A percentile compares a stretch with the other conserved stretches of the same genome.
Evolutionary conservation across 1,140 invertebrate genomes (phyloP).

Genomic region (Hypsibius dujardini): DNA sequence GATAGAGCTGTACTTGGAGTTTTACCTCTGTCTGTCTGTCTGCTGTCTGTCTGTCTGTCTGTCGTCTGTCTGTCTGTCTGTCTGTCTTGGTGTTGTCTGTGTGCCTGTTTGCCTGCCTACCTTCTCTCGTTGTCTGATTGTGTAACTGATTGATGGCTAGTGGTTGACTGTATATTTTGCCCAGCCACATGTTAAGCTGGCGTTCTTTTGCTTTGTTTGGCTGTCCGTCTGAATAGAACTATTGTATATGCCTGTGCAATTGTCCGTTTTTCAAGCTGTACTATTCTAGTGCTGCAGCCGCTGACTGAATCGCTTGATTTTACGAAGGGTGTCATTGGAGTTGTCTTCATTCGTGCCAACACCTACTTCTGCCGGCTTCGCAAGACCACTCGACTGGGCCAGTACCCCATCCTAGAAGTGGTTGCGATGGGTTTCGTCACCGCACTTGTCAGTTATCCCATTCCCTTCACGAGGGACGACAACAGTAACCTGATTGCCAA

Average conservation of each 20-base stretch:
- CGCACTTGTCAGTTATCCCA: conserved; percentile 81
- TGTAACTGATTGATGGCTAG: no score
- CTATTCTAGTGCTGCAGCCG: no score
- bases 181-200: neutral
- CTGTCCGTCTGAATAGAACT: no score
- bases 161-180: no score
- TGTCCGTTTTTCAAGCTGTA: no score
- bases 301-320: conserved; percentile 23
- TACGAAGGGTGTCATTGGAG: conserved; percentile 74
- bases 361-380: conserved; percentile 84
- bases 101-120: no score
- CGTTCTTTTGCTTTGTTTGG: neutral
- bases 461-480: conserved; percentile 62
- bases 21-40: neutral
- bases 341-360: conserved; percentile 89
- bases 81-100: no score
- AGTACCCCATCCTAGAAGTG: conserved; percentile 90
- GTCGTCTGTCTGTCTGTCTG: no score
- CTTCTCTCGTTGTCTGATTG: no score
- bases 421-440: conserved; percentile 46
- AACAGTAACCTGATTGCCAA: conserved; percentile 87
- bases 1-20: neutral
- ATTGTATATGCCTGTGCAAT: no score
- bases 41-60: no score
- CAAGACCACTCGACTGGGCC: conserved; percentile 79